Percentiles rank a stretch among this genome's conserved stretches.
These are phyloP conservation scores for Apocrypta bakeri DNA, from an alignment of 1,140 invertebrate genomes.

Conservation along the genomic window DNA sequence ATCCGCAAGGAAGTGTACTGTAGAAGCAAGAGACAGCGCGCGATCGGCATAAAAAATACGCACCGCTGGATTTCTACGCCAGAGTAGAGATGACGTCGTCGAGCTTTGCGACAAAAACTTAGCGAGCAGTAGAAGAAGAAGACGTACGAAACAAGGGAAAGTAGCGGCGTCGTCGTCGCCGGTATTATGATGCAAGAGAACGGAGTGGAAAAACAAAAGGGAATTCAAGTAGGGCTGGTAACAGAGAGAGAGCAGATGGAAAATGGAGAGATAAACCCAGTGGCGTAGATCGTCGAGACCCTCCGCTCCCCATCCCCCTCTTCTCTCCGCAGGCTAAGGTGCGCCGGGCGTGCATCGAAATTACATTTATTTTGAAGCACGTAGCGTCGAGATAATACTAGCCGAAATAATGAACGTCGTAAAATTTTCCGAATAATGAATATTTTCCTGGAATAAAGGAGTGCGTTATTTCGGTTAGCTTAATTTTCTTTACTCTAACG, in stretches of 20 bases:
- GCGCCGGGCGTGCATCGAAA: background rate
- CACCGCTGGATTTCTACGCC: background rate
- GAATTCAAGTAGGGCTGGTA: background rate
- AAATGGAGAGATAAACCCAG: constrained; percentile 17
- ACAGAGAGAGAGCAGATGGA: background rate
- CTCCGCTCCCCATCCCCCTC: background rate
- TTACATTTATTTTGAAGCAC: constrained; percentile 29
- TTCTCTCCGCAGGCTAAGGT: too few species aligned
- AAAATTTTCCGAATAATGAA: background rate
- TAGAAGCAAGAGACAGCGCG: background rate
- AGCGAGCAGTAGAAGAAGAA: too few species aligned
- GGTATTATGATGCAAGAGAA: constrained; percentile 4
- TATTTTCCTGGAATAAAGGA: background rate
- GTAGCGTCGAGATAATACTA: background rate
- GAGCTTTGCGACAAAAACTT: background rate
- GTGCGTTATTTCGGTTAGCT: too few species aligned
- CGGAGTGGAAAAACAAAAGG: constrained; percentile 34
- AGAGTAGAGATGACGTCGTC: background rate
- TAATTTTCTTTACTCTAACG: too few species aligned
- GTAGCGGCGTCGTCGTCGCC: background rate
- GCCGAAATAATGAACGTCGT: constrained; percentile 6
- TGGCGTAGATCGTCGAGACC: background rate
- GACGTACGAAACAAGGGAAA: background rate
- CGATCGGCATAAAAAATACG: constrained; percentile 35
- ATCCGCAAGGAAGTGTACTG: background rate